Evolutionary conservation across 2,888 invertebrate species (phyloP), one percentile per base, ranked within the genome.

Genomic region (Euproctis similis): DNA sequence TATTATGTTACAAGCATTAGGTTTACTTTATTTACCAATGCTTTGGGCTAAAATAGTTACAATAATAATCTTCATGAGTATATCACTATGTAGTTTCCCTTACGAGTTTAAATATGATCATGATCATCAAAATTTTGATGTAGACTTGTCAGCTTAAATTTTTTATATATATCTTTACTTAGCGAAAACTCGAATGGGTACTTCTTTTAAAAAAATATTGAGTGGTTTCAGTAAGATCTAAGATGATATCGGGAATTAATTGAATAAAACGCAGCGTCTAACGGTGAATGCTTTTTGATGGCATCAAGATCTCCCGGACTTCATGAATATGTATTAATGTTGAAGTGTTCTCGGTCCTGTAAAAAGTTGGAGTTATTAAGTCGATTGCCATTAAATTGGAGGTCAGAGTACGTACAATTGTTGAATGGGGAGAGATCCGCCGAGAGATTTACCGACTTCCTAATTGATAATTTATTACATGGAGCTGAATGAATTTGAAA

Each of bases 321-420:
- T 73, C 75, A 78, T 81, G 77, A 81, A 78, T 81, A 80, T 81
- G 74, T 63, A 78, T 71, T 49, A 48, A 38, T 40, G 48, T 48
- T 62, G 53, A 66, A 75, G 66, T 65, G 65, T 64, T 67, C 62
- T 50, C 46, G 37, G 60, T 59, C 67, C 57, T 67, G 67, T 62
- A 65, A 74, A 67, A 71, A 61, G 61, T 61, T 61, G 40, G 46
- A 60, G 59, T 63, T 66, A 60, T 61, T 62, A 63, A 67, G 57
- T 60, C 59, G 37, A 52, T 52, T 47, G 63, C 62, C 59, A 65
- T 65, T 66, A 66, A 59, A 59, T 36, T 21, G 26, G 50, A 43
- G 53, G 56, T 54, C 50, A 50, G 46, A 46, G 52, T 42, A 46
- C 50, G 47, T 30, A 53, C 44, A 42, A 53, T 46, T 45, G 39